Conservation (phyloP, 2,797 vertebrate genomes). For the Nyctalus aviator region DNA sequence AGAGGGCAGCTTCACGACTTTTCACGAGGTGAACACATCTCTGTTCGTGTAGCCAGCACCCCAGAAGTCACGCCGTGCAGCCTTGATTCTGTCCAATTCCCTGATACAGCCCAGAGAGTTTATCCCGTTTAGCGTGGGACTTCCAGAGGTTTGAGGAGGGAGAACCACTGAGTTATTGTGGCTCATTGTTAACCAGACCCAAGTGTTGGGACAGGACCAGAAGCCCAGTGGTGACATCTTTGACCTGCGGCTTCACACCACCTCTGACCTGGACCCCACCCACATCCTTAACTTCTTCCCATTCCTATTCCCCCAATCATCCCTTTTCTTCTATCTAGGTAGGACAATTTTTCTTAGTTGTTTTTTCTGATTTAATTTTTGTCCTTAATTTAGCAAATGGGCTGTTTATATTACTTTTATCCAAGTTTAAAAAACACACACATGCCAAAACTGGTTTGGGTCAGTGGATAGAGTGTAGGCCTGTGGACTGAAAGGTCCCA, state of each 20-base stretch:
- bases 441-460: background rate
- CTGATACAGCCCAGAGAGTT: background rate
- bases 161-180: background rate
- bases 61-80: background rate
- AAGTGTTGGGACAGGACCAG: background rate
- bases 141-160: background rate
- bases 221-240: background rate
- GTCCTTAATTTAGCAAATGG: background rate
- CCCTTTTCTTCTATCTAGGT: background rate
- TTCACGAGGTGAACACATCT: background rate
- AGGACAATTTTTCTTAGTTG: background rate
- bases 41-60: background rate
- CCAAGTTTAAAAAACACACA: background rate
- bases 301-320: background rate
- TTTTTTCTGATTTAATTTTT: slow-evolving; percentile 16
- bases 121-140: background rate
- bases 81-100: background rate
- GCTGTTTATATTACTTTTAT: slow-evolving; percentile 3
- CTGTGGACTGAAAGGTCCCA: too few relatives aligned
- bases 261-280: background rate
- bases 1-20: background rate
- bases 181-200: background rate
- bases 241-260: background rate
- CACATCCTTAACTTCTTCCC: background rate
- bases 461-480: too few relatives aligned